Percentiles rank a stretch among this genome's conserved stretches.
These are phyloP conservation scores for Galaxea fascicularis DNA, from an alignment of 92 coral and sea anemone species.

Conservation along the genomic window DNA sequence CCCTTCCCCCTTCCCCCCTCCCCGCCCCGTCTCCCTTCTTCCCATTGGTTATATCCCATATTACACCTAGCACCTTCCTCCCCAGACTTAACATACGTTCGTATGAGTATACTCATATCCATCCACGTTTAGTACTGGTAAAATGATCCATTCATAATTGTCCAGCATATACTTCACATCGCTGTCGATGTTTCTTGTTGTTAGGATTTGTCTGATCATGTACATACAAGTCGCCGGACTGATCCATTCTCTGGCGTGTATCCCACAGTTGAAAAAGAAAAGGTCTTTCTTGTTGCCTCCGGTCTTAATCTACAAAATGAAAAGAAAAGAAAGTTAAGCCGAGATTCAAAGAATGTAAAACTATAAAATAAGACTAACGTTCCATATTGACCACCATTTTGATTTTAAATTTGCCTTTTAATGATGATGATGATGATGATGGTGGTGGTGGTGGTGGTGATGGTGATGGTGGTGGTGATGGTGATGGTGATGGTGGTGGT, in stretches of 20 bases:
- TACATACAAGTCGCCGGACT: conserved; percentile 97
- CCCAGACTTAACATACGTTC: conserved; percentile 39
- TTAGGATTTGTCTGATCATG: conserved; percentile 85
- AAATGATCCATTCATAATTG: conserved; percentile 85
- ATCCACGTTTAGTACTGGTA: conserved; percentile 89
- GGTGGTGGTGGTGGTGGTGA: too few relatives aligned
- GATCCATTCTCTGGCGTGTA: conserved; percentile 98
- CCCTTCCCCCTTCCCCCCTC: too few relatives aligned
- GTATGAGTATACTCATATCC: conserved; percentile 90
- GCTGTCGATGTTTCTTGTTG: conserved; percentile 48
- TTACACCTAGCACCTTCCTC: too few relatives aligned
- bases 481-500: too few relatives aligned
- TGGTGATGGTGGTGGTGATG: too few relatives aligned
- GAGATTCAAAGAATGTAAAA: too few relatives aligned
- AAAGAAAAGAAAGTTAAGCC: too few relatives aligned
- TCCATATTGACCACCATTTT: neutral
- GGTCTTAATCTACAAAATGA: conserved; percentile 5
- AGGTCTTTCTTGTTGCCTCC: conserved; percentile 40
- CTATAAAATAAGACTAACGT: neutral
- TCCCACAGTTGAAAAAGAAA: conserved; percentile 94
- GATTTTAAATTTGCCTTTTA: neutral
- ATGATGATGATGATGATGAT: too few relatives aligned
- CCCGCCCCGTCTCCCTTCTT: too few relatives aligned
- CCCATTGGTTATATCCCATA: too few relatives aligned
- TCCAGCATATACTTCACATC: conserved; percentile 81